Conservation (phyloP, 2,888 invertebrate species). For the Orchesella flavescens region DNA sequence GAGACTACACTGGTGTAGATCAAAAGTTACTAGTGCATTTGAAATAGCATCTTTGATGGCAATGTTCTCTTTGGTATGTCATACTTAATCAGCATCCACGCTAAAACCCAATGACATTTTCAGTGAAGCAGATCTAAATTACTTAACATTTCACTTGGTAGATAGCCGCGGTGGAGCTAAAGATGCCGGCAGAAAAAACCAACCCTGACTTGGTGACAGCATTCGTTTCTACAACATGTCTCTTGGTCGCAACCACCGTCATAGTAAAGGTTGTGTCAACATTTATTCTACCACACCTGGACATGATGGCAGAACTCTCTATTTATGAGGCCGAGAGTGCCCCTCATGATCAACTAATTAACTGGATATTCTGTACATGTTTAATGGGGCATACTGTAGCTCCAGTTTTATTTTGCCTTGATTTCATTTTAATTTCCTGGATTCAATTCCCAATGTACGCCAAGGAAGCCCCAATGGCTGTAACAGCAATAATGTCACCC, state of each 20-base stretch:
- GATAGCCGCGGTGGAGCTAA: conserved; percentile 62
- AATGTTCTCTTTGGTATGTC: conserved; percentile 55
- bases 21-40: conserved; percentile 47
- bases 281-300: conserved; percentile 59
- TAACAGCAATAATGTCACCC: conserved; percentile 57
- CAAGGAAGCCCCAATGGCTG: conserved; percentile 54
- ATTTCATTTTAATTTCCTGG: conserved; percentile 64
- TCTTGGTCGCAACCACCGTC: conserved; percentile 52
- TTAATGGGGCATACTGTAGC: conserved; percentile 51
- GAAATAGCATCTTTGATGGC: conserved; percentile 57
- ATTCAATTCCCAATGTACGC: conserved; percentile 56
- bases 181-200: conserved; percentile 45
- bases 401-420: conserved; percentile 63
- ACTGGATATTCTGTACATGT: conserved; percentile 56
- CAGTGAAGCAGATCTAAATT: background rate
- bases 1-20: conserved; percentile 53
- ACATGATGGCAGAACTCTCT: conserved; percentile 45
- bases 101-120: no score
- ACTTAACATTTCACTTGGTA: conserved; percentile 11
- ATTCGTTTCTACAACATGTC: conserved; percentile 58
- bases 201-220: conserved; percentile 46
- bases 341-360: conserved; percentile 62
- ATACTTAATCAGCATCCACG: no score
- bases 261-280: conserved; percentile 58
- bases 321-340: conserved; percentile 37